These are phyloP conservation scores for Xiphorhynchus erythropygius DNA, from an alignment of 2,797 vertebrate genomes.

Conservation along the genomic window DNA sequence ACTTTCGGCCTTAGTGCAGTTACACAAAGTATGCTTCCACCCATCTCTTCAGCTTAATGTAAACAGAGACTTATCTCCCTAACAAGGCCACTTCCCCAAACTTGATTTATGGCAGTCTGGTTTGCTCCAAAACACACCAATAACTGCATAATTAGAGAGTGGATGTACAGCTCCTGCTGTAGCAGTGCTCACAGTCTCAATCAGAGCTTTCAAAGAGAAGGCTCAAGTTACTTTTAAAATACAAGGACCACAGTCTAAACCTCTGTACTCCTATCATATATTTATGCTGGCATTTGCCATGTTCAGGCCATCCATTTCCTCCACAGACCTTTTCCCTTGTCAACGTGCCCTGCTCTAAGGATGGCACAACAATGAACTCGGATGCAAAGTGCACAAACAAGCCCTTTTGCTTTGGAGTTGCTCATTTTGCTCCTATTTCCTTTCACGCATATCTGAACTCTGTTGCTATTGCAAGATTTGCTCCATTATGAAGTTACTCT, in stretches of 20 bases:
- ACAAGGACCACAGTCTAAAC: neutral
- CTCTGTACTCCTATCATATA: neutral
- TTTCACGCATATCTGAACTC: neutral
- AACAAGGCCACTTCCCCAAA: neutral
- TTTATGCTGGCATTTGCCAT: neutral
- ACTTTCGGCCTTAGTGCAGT: neutral
- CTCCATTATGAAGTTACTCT: neutral
- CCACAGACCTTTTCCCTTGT: neutral
- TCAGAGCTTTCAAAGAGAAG: neutral
- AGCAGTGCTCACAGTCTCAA: neutral
- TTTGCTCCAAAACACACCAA: neutral
- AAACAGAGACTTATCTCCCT: neutral
- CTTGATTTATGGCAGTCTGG: neutral
- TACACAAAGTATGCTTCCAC: neutral
- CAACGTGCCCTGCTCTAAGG: accelerated
- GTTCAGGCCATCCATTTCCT: neutral
- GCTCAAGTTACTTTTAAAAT: neutral
- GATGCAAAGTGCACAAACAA: neutral
- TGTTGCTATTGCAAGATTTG: neutral
- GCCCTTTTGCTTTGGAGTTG: neutral
- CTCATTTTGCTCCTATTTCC: neutral
- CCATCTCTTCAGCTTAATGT: neutral
- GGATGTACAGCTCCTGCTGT: neutral
- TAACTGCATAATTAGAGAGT: neutral
- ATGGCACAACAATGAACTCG: neutral